Evolutionary conservation across 2,113 vertebrate genomes (phyloP).

Genomic region (Rhinolophus sinicus): DNA sequence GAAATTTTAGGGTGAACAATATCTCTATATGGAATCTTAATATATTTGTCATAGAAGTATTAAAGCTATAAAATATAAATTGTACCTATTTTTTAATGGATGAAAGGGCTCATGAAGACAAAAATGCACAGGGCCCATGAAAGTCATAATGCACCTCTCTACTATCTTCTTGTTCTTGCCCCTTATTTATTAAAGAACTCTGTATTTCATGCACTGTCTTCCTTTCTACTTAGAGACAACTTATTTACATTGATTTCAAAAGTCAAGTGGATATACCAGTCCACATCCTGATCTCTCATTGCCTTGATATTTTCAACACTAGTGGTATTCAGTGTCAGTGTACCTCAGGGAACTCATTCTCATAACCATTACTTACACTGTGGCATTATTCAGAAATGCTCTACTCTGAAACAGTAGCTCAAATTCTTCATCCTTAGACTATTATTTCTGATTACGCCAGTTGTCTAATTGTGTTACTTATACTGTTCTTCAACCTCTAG

Average conservation of each 20-base stretch:
- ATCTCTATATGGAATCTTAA: neutral
- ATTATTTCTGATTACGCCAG: neutral
- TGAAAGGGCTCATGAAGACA: neutral
- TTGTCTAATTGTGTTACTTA: neutral
- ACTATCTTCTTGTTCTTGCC: neutral
- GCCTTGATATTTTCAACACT: neutral
- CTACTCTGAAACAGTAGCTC: neutral
- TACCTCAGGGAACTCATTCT: neutral
- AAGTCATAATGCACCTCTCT: neutral
- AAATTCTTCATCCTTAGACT: neutral
- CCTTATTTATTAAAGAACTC: neutral
- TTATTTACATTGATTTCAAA: neutral
- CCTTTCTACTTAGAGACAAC: neutral
- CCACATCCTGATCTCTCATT: neutral
- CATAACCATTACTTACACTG: neutral
- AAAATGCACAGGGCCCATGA: neutral
- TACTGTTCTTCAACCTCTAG: neutral
- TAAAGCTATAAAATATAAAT: neutral
- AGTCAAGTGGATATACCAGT: neutral
- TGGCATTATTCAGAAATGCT: neutral
- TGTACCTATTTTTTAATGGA: neutral
- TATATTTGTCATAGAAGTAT: neutral
- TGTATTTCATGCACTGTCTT: neutral
- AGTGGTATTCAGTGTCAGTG: accelerated
- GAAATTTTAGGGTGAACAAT: neutral